Evolutionary conservation across 92 coral and sea anemone species (phyloP), one percentile per base, ranked within the genome.

Genomic region (Siderastrea siderea): DNA sequence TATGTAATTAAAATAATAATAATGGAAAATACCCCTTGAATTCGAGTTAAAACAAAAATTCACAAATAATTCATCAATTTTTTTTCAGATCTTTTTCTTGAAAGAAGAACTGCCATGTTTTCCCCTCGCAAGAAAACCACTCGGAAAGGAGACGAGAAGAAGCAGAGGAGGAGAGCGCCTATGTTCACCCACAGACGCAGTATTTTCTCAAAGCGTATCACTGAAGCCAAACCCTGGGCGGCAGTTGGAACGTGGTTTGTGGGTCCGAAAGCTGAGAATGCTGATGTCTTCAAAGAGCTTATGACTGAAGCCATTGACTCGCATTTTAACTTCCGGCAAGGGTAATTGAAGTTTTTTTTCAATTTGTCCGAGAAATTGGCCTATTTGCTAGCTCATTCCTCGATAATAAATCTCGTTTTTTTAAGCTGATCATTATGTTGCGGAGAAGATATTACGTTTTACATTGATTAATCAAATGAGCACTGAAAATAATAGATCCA

Each of bases 201-300:
- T 57, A 53, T 43, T 74, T 85, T 85, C 9, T 38, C 75, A 15
- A 77, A 52, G n/a, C 82, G 74, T 10, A 55, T 7, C 5, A 70
- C 64, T 58, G 26, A 71, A 15, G 49, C 62, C 47, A 78, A 92
- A 19, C 95, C 95, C 43, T 91, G 93, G 91, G 94, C 95, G 12
- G 89, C 92, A 4, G 94, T 93, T 19, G 96, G 96, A 43, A 92
- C 96, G 15, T 94, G 93, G 95, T 94, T 94, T 81, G 16, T 94
- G 54, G 96, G 96, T 10, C 96, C 96, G 15, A 94, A 89, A 26
- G 95, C 91, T 11, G 96, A 94, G 50, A 94, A 94, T 75, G 91
- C 81, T 14, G 90, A 89, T 14, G 57, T 92, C 13, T 94, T 92
- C 14, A 86, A 46, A 14, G 69, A 79, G 4, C 87, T 91, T 38